These are phyloP conservation scores for Bilobella aurantiaca DNA, from an alignment of 1,140 invertebrate genomes.

Conservation along the genomic window DNA sequence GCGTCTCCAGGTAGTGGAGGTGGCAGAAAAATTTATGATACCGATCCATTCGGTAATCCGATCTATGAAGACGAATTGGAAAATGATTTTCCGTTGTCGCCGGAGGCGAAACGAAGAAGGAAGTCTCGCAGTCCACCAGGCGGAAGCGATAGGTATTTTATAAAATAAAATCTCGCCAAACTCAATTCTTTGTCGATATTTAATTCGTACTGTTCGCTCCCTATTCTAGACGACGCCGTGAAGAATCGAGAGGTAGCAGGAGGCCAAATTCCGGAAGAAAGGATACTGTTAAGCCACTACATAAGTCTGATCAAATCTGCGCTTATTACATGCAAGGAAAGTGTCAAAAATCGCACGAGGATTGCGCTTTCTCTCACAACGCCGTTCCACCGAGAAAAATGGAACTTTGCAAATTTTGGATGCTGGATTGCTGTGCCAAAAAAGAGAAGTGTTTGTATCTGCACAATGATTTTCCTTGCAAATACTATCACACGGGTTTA, in stretches of 20 bases:
- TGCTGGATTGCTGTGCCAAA: slow-evolving; percentile 91
- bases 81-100: neutral
- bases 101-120: neutral
- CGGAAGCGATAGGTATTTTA: slow-evolving; percentile 38
- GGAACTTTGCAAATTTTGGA: slow-evolving; percentile 93
- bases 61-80: neutral
- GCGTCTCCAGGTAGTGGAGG: too few relatives aligned
- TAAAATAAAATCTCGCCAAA: slow-evolving; percentile 39
- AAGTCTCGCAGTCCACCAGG: slow-evolving; percentile 19
- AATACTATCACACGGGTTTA: slow-evolving; percentile 87
- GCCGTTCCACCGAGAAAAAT: slow-evolving; percentile 69
- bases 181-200: slow-evolving; percentile 40
- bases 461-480: slow-evolving; percentile 95
- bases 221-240: slow-evolving; percentile 1
- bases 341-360: slow-evolving; percentile 65
- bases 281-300: slow-evolving; percentile 34
- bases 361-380: slow-evolving; percentile 78
- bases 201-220: slow-evolving; percentile 14
- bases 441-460: slow-evolving; percentile 90
- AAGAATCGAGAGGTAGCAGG: slow-evolving; percentile 28
- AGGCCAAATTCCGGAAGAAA: slow-evolving; percentile 37
- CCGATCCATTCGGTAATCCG: neutral
- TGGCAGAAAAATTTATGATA: neutral
- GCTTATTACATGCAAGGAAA: slow-evolving; percentile 78
- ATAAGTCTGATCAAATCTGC: slow-evolving; percentile 57